Base-by-base conservation (phyloP, 1,140 invertebrate species). In the Drosophila lacertosa region DNA sequence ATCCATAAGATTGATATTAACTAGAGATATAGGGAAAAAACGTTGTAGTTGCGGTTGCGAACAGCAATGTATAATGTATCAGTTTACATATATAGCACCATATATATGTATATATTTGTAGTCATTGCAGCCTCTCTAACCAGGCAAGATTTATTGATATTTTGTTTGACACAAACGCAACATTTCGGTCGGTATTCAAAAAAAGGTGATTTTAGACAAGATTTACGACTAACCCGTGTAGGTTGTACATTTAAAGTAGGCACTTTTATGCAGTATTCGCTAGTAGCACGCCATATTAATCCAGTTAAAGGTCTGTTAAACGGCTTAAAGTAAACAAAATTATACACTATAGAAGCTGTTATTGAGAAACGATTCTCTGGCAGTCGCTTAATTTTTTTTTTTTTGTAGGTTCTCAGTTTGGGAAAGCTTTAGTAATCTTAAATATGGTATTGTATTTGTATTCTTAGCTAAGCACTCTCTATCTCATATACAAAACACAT, bases 1-100 rank as follows among this genome's bases (percentile, higher is more conserved):
- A 64, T 74, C 66, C 60, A 81, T 62, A 66, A 84, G 77, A 88
- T 84, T 84, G 77, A 77, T 77, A 76, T 80, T 80, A 78, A 29
- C 33, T 75, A 69, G 58, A 37, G 33, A 35, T 37, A 37, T 66
- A 48, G 40, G 9, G 9, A 15, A 1, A 47, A 47, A 37, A 10
- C 3, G 39, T 63, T 68, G 39, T 67, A 48, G 15, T 62, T 68
- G 39, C 32, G 16, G 7, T 42, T 35, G 15, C 40, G n/a, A 40
- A 16, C 9, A 51, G 44, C 35, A 45, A 58, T 73, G 33, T 58
- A 68, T 73, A 32, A 32, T 42, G 33, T 57, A 64, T 57, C 57
- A 32, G 35, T 51, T 59, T 71, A 71, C 62, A 66, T 47, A 47
- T 59, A 55, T 53, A 40, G 13, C 37, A 18, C 37, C 3, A 9